phyloP scores from a whole-genome alignment of 2,113 vertebrate species.

The Lycaon pictus region DNA sequence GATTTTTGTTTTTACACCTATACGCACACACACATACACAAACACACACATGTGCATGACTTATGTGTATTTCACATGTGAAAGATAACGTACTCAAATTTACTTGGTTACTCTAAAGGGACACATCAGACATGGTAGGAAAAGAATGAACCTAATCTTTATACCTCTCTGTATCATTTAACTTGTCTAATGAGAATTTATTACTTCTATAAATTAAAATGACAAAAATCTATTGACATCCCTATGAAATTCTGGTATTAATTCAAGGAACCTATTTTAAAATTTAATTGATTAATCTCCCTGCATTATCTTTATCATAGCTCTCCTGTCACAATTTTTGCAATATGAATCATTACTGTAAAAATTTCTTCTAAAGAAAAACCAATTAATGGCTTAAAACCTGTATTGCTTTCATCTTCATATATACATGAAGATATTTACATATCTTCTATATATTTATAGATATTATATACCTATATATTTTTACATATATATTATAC shows the following conservation, averaged over 20 bases:
- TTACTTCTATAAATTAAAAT: slow-evolving; percentile 31
- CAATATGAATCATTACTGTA: not conserved
- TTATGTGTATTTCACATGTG: not conserved
- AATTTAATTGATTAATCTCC: not conserved
- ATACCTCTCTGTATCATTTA: not conserved
- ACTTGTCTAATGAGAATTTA: not conserved
- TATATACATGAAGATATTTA: too few species aligned
- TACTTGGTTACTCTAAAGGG: not conserved
- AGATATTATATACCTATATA: not conserved
- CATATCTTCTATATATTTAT: not conserved
- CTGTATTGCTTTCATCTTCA: not conserved
- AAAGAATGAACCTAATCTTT: not conserved
- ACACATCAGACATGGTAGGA: not conserved
- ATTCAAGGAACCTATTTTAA: not conserved
- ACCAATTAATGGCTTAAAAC: not conserved
- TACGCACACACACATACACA: not conserved
- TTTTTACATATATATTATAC: not conserved
- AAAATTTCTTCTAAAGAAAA: slow-evolving; percentile 43
- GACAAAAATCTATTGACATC: not conserved
- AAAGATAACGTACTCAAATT: not conserved
- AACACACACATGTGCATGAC: not conserved
- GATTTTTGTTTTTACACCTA: not conserved
- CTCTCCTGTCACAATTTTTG: not conserved
- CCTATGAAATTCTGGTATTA: slow-evolving; percentile 2
- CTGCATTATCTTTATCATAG: not conserved